phyloP scores from a whole-genome alignment of 2,888 invertebrate species.

The Psylliodes chrysocephalus region DNA sequence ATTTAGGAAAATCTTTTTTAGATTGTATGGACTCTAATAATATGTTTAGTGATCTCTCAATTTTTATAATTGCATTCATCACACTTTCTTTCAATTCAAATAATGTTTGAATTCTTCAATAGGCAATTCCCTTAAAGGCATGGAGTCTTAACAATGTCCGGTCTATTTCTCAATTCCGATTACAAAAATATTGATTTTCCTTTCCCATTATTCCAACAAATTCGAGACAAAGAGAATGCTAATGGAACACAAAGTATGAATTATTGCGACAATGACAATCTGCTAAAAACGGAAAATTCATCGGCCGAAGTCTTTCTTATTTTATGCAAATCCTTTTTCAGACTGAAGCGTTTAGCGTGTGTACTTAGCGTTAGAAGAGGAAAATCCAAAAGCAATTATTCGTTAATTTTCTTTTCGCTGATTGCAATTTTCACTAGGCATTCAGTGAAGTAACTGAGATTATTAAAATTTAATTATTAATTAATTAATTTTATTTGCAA shows the following conservation, averaged over 20 bases:
- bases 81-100: slow-evolving; percentile 2
- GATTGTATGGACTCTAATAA: too few species aligned
- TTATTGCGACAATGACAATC: slow-evolving; percentile 16
- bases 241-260: slow-evolving; percentile 20
- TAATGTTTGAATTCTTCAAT: background rate
- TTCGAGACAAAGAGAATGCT: slow-evolving; percentile 23
- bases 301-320: slow-evolving; percentile 30
- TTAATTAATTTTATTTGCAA: too few species aligned
- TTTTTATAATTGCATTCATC: too few species aligned
- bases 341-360: slow-evolving; percentile 35
- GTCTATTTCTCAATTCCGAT: slow-evolving; percentile 9
- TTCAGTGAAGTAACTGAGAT: too few species aligned
- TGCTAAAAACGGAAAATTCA: slow-evolving; percentile 19
- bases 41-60: too few species aligned
- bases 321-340: slow-evolving; percentile 38
- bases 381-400: slow-evolving; percentile 26
- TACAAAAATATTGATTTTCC: slow-evolving; percentile 15
- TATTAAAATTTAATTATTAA: too few species aligned
- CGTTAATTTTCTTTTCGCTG: slow-evolving; percentile 19
- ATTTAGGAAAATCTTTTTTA: too few species aligned
- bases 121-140: background rate
- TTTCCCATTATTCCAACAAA: slow-evolving; percentile 3
- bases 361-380: slow-evolving; percentile 11
- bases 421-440: slow-evolving; percentile 15
- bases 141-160: background rate